Conservation (phyloP, 2,797 vertebrate genomes). For the Gila robusta region DNA sequence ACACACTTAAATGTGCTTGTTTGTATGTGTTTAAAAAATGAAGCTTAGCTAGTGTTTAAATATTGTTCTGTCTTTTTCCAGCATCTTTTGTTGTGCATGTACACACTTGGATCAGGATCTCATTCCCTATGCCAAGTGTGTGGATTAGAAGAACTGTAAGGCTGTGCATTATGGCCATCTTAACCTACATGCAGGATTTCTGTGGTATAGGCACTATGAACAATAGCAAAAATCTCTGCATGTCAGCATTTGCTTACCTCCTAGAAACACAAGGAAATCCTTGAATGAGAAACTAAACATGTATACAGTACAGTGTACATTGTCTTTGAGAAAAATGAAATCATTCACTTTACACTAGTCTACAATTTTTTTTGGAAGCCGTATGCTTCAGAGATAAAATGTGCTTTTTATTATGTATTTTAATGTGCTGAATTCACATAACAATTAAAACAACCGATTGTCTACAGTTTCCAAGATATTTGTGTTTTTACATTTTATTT, state of each 20-base stretch:
- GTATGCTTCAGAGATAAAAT: no score
- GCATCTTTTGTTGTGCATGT: slow-evolving; percentile 65
- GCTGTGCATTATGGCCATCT: not conserved
- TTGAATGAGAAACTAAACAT: not conserved
- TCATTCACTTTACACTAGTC: no score
- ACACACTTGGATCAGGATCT: slow-evolving; percentile 50
- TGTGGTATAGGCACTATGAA: not conserved
- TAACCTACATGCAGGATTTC: slow-evolving; percentile 14
- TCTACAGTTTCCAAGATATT: no score
- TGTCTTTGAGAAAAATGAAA: no score
- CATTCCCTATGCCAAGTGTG: slow-evolving; percentile 60
- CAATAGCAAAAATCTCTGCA: no score
- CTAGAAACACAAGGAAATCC: not conserved
- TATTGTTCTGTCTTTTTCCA: slow-evolving; percentile 33
- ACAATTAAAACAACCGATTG: no score
- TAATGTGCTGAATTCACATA: no score
- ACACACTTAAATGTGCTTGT: not conserved
- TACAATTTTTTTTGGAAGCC: no score
- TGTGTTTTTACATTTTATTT: no score
- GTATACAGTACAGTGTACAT: no score
- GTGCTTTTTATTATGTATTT: no score
- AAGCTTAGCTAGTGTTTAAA: slow-evolving; percentile 61
- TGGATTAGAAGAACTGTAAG: slow-evolving; percentile 67
- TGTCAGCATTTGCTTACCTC: not conserved
- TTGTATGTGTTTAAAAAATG: slow-evolving; percentile 37